Conservation (phyloP, 1,140 invertebrate species). For the Apis mellifera region DNA sequence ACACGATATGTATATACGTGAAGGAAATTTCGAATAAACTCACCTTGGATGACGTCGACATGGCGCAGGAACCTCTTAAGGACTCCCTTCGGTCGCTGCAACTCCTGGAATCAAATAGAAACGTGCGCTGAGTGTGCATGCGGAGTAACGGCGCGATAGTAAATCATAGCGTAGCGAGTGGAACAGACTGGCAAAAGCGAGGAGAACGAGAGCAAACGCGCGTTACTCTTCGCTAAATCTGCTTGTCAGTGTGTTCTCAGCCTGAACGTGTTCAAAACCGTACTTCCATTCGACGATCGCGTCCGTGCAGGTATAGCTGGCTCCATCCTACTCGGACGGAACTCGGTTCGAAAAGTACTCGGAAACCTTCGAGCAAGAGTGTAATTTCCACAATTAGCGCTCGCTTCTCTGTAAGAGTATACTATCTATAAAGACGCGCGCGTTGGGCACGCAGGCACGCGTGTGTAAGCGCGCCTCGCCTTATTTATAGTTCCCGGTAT, state of each 20-base stretch:
- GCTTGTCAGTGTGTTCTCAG: not conserved
- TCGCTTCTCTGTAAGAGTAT: constrained; percentile 14
- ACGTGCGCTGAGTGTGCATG: not conserved
- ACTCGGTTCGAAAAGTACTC: not conserved
- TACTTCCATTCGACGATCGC: not conserved
- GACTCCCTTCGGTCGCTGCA: constrained; percentile 14
- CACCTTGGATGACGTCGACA: constrained; percentile 6
- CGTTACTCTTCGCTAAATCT: not conserved
- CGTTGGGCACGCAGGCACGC: not conserved
- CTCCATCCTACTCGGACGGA: not conserved
- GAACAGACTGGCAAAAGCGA: not conserved
- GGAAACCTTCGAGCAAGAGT: not conserved
- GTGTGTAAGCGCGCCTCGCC: not conserved
- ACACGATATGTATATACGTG: not conserved
- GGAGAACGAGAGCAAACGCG: not conserved
- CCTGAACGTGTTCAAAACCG: not conserved
- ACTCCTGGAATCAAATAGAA: constrained; percentile 1
- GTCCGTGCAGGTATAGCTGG: not conserved
- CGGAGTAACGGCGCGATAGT: constrained; percentile 1
- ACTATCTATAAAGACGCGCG: not conserved
- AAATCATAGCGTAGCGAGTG: constrained; percentile 18
- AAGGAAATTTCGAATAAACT: not conserved
- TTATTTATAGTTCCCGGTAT: constrained; percentile 47
- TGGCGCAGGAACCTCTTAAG: constrained; percentile 6
- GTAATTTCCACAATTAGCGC: constrained; percentile 26